Percentiles rank a stretch among this genome's conserved stretches.
These are phyloP conservation scores for Thelaira solivaga DNA, from an alignment of 2,888 invertebrate genomes.

Conservation along the genomic window DNA sequence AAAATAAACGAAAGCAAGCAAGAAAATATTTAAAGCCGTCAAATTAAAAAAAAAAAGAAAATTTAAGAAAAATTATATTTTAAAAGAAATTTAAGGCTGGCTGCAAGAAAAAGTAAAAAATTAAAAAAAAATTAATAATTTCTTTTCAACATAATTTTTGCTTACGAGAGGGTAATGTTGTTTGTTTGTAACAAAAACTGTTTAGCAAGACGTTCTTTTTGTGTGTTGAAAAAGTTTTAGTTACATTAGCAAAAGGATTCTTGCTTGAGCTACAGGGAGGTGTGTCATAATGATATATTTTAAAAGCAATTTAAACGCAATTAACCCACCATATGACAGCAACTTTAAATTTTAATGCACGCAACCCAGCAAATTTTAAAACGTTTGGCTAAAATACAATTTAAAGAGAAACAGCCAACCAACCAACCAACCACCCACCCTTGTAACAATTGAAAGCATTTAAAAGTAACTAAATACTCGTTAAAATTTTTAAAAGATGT, in stretches of 20 bases:
- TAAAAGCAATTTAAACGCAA: neutral
- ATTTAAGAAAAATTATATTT: too few relatives aligned
- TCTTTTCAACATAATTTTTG: neutral
- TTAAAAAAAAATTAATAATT: neutral
- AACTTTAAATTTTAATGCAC: slow-evolving; percentile 9
- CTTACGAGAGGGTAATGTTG: neutral
- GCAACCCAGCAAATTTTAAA: neutral
- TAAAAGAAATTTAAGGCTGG: too few relatives aligned
- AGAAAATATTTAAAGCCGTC: too few relatives aligned
- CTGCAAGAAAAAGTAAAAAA: too few relatives aligned
- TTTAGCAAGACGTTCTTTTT: too few relatives aligned
- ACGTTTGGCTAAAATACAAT: neutral
- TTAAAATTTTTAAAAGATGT: slow-evolving; percentile 3
- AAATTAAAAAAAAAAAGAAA: too few relatives aligned
- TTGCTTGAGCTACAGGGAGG: slow-evolving; percentile 23
- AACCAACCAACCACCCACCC: neutral
- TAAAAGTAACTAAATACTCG: neutral
- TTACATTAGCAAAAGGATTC: neutral
- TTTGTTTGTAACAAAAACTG: neutral
- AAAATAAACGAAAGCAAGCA: slow-evolving; percentile 2
- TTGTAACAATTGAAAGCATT: neutral
- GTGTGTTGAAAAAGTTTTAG: slow-evolving; percentile 23
- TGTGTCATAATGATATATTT: slow-evolving; percentile 33
- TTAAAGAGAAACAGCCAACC: neutral
- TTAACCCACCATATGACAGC: slow-evolving; percentile 47